Base-by-base conservation (phyloP, 1,140 invertebrate genomes). In the Mylabris phalerata region DNA sequence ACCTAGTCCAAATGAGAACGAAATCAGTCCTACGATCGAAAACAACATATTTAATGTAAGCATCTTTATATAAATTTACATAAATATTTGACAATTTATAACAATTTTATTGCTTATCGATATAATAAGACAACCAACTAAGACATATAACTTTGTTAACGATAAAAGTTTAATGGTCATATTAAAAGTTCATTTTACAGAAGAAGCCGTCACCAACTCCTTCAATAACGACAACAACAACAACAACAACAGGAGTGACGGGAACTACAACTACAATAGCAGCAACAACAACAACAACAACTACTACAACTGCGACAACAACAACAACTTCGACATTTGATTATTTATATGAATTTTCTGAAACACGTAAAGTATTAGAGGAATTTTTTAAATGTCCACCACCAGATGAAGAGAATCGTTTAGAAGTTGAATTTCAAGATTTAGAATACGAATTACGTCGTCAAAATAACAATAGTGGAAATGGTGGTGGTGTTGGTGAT, bases 291-390 rank as follows among this genome's bases (percentile, higher is more conserved):
- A 84, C 63, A 38, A 57, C 63, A 26, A 57, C 66, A 24, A 61
- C 67, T 4, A 41, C 62, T 3, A 76, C 75, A 41, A 42, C 41
- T 7, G 78, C 80, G 9, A 74, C 79, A 11, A 71, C 63, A 6
- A 69, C 70, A 44, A 73, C 69, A 44, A 70, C 67, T 50, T 75
- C 71, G 19, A 84, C 88, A 3, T 91, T 90, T 71, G 88, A 92
- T 77, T 92, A 92, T 75, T 74, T 92, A 40, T 93, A 93, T 73
- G 90, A 93, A 71, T 93, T 93, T 75, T 93, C 90, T 1, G 90
- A 94, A 74, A 94, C 91, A 9, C 78, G 90, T 48, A 93, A 93
- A 79, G 91, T 93, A 32, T 76, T 94, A 10, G 90, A 93, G 71
- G 91, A 94, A 77, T 93, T 94, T 76, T 94, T 93, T 75, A 89